Percentiles rank a stretch among this genome's conserved stretches.
These are phyloP conservation scores for Pelusios castaneus DNA, from an alignment of 2,113 vertebrate species.

Conservation along the genomic window DNA sequence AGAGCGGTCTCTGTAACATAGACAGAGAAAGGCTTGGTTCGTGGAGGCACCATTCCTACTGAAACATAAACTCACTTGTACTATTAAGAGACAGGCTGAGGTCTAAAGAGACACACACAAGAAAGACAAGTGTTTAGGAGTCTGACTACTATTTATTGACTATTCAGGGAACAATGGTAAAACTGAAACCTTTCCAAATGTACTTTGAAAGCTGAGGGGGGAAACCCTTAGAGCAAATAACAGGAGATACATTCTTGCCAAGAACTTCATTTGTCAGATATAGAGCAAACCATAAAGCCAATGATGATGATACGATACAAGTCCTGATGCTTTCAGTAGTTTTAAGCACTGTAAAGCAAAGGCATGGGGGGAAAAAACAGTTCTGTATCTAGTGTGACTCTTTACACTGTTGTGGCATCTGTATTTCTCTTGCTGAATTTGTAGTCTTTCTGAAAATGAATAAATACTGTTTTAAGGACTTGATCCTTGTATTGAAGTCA, in stretches of 20 bases:
- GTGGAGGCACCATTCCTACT: neutral
- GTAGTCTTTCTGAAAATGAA: slow-evolving; percentile 10
- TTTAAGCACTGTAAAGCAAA: neutral
- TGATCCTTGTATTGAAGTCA: neutral
- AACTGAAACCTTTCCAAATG: neutral
- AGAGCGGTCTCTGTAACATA: neutral
- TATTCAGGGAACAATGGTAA: neutral
- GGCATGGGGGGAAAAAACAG: neutral
- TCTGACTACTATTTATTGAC: neutral
- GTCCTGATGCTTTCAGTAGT: neutral
- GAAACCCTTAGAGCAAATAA: neutral
- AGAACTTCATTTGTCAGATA: neutral
- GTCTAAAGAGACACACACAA: neutral
- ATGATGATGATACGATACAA: neutral
- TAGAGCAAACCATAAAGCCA: neutral
- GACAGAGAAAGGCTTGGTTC: neutral
- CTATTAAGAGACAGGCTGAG: neutral
- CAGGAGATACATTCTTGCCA: neutral
- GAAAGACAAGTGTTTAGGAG: neutral
- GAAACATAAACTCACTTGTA: neutral
- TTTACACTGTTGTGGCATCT: neutral
- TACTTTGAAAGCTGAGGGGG: neutral
- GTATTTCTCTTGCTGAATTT: slow-evolving; percentile 17
- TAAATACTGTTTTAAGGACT: neutral
- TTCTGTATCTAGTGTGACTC: neutral